Evolutionary conservation across 1,140 invertebrate genomes (phyloP).

Genomic region (Trichonephila clavipes): DNA sequence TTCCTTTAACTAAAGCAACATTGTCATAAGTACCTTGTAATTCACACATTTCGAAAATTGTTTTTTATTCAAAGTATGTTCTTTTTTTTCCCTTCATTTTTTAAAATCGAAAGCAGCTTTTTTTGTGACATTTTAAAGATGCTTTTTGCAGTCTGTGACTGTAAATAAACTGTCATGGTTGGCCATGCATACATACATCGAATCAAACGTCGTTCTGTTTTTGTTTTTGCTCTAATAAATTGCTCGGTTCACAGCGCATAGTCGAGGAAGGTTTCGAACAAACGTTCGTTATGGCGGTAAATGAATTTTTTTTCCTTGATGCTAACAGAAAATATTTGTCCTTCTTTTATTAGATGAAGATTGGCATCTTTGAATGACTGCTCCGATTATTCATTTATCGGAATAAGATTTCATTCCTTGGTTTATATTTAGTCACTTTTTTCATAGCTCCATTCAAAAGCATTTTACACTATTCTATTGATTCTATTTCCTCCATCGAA

Average conservation of each 20-base stretch:
- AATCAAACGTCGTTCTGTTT: background rate
- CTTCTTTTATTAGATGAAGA: background rate
- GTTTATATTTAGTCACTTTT: too few species aligned
- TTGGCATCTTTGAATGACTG: background rate
- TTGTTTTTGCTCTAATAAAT: slow-evolving; percentile 31
- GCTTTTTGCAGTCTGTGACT: background rate
- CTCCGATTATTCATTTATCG: background rate
- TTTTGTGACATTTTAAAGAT: background rate
- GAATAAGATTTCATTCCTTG: background rate
- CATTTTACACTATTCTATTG: too few species aligned
- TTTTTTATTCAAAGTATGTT: too few species aligned
- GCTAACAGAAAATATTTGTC: background rate
- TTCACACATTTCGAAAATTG: too few species aligned
- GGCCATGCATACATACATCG: background rate
- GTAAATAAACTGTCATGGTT: background rate
- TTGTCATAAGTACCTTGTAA: too few species aligned
- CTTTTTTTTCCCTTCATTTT: background rate
- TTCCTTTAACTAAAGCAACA: too few species aligned
- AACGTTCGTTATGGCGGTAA: background rate
- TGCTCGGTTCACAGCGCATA: background rate
- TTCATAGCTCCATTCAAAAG: too few species aligned
- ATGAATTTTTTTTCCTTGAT: background rate
- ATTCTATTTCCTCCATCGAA: too few species aligned
- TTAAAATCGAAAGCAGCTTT: background rate
- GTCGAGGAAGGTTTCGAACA: background rate